Evolutionary conservation across 2,113 vertebrate genomes (phyloP).

Genomic region (Psophia crepitans): DNA sequence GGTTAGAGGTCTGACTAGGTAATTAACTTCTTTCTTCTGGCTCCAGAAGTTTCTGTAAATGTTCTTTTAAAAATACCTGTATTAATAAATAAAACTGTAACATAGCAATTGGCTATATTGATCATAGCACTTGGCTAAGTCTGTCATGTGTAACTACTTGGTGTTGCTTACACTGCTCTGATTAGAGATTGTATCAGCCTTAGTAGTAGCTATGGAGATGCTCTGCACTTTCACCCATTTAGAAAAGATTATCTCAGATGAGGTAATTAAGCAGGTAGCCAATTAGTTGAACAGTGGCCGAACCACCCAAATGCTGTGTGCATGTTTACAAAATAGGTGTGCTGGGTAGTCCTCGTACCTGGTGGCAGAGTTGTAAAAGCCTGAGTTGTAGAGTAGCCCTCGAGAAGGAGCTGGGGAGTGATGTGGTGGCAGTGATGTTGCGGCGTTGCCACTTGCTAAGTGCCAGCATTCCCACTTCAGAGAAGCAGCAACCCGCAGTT

Average conservation of each 20-base stretch:
- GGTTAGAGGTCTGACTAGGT: background rate
- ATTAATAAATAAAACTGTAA: background rate
- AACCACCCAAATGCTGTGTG: background rate
- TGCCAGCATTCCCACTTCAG: background rate
- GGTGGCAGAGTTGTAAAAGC: background rate
- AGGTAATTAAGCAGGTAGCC: background rate
- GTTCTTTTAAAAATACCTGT: background rate
- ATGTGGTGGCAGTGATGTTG: background rate
- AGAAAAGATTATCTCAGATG: background rate
- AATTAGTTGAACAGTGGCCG: background rate
- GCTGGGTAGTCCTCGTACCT: background rate
- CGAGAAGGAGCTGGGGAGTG: background rate
- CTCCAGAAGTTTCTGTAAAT: background rate
- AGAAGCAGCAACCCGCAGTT: background rate
- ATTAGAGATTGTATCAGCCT: background rate
- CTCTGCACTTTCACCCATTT: background rate
- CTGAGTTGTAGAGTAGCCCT: background rate
- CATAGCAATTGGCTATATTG: background rate
- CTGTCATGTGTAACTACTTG: rapidly evolving
- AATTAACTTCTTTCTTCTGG: background rate
- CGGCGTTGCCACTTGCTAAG: background rate
- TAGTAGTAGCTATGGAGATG: background rate
- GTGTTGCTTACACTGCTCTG: background rate
- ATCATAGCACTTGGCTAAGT: background rate
- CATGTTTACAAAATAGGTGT: background rate